A percentile compares a stretch with the other conserved stretches of the same genome.
Evolutionary conservation across 2,797 vertebrate species (phyloP).

Genomic region (Gambusia yucatana): DNA sequence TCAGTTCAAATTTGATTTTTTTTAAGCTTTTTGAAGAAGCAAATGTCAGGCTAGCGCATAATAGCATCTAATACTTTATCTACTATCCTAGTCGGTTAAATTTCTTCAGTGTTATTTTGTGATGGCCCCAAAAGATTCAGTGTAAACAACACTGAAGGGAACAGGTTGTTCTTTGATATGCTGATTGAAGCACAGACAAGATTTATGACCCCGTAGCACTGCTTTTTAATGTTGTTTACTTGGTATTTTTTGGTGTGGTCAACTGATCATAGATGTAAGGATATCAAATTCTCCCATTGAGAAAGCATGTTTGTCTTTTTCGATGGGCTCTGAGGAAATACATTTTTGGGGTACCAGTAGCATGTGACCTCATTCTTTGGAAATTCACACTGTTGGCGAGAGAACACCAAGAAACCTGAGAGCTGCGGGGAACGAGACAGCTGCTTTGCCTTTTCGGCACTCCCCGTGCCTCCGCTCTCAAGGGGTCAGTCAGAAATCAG

Average conservation of each 20-base stretch:
- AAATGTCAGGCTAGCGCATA: not conserved
- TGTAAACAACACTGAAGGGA: slow-evolving; percentile 26
- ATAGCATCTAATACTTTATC: not conserved
- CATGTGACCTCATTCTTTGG: slow-evolving; percentile 81
- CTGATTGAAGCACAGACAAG: slow-evolving; percentile 15
- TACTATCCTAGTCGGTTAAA: not conserved
- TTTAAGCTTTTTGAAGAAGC: not conserved
- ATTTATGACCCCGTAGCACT: slow-evolving; percentile 26
- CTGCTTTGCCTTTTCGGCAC: slow-evolving; percentile 66
- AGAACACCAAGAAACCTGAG: slow-evolving; percentile 80
- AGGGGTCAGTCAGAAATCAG: slow-evolving; percentile 51
- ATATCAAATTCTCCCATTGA: slow-evolving; percentile 20
- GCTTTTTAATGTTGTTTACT: slow-evolving; percentile 46
- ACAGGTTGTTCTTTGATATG: slow-evolving; percentile 29
- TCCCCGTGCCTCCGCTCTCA: slow-evolving; percentile 42
- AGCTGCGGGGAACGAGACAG: slow-evolving; percentile 64
- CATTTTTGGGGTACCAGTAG: slow-evolving; percentile 62
- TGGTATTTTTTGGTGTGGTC: slow-evolving; percentile 9
- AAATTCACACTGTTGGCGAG: slow-evolving; percentile 76
- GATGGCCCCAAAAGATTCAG: slow-evolving; percentile 4
- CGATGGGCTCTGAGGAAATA: slow-evolving; percentile 59
- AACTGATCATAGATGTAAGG: not conserved
- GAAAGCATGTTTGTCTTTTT: slow-evolving; percentile 54
- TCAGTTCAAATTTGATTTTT: not conserved
- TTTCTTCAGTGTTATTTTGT: slow-evolving; percentile 1